Evolutionary conservation across 2,888 invertebrate genomes (phyloP).

Genomic region (Eilema depressum): DNA sequence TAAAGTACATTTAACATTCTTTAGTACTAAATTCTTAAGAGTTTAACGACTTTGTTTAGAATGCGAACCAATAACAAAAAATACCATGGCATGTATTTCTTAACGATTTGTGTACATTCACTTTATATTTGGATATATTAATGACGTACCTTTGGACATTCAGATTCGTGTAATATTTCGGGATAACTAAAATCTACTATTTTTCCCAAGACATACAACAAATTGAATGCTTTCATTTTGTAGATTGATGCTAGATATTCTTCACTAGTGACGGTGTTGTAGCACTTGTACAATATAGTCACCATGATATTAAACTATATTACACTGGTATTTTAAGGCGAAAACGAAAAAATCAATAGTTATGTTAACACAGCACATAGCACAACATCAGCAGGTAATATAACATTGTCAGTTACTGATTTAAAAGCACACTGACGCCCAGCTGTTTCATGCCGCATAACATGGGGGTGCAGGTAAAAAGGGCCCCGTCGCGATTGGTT

Average conservation of each 20-base stretch:
- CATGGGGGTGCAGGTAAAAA: constrained; percentile 72
- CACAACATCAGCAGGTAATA: constrained; percentile 21
- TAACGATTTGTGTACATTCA: constrained; percentile 13
- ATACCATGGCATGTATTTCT: constrained; percentile 41
- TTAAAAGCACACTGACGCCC: constrained; percentile 41
- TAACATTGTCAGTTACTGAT: constrained; percentile 32
- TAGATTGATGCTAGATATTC: constrained; percentile 52
- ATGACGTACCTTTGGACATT: constrained; percentile 56
- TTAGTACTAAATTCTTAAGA: constrained; percentile 16
- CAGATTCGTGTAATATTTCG: constrained; percentile 53
- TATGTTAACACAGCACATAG: constrained; percentile 50
- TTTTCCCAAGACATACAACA: constrained; percentile 57
- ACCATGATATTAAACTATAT: constrained; percentile 24
- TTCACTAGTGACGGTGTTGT: constrained; percentile 40
- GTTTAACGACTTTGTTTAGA: constrained; percentile 16
- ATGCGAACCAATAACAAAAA: constrained; percentile 11
- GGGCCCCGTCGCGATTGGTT: constrained; percentile 54
- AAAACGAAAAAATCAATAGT: constrained; percentile 35
- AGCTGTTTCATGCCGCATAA: constrained; percentile 49
- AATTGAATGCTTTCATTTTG: constrained; percentile 59
- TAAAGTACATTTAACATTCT: constrained; percentile 22
- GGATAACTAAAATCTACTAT: constrained; percentile 65
- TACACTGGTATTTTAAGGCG: not conserved
- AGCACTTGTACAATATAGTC: constrained; percentile 36
- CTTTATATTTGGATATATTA: constrained; percentile 8